phyloP scores from a whole-genome alignment of 1,140 invertebrate genomes.

The Drosophila sp. region DNA sequence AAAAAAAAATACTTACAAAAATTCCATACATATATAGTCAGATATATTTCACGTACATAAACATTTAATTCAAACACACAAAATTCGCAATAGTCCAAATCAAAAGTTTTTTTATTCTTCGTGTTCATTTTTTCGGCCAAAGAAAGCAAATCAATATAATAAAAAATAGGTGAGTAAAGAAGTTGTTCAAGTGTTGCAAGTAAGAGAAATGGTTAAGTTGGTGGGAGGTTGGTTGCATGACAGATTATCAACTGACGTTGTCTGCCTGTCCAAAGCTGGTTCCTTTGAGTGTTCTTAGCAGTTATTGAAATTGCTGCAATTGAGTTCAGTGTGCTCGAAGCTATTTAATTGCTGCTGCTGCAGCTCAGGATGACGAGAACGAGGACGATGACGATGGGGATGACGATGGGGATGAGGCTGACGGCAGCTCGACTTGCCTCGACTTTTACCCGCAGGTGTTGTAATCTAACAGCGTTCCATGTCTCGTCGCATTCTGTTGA shows the following conservation, averaged over 20 bases:
- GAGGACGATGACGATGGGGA: not conserved
- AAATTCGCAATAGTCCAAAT: slow-evolving; percentile 44
- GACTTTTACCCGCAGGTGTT: slow-evolving; percentile 74
- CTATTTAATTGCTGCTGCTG: slow-evolving; percentile 75
- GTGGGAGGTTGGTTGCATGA: slow-evolving; percentile 35
- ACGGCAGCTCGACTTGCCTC: slow-evolving; percentile 5
- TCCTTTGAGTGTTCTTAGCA: slow-evolving; percentile 70
- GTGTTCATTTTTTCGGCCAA: slow-evolving; percentile 33
- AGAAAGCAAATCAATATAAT: slow-evolving; percentile 28
- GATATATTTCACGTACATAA: slow-evolving; percentile 12
- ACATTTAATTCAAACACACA: slow-evolving; percentile 21
- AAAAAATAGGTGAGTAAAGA: slow-evolving; percentile 61
- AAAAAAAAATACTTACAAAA: slow-evolving; percentile 9
- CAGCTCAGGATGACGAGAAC: not conserved
- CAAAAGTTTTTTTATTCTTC: slow-evolving; percentile 21
- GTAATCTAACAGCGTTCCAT: slow-evolving; percentile 64
- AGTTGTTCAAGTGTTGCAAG: slow-evolving; percentile 29
- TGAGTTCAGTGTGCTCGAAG: slow-evolving; percentile 70
- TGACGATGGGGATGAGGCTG: slow-evolving; percentile 4
- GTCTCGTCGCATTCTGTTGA: slow-evolving; percentile 37
- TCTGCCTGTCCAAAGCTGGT: slow-evolving; percentile 23
- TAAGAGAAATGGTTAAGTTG: not conserved
- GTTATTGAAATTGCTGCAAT: slow-evolving; percentile 79
- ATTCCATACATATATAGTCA: slow-evolving; percentile 11
- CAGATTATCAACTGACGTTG: slow-evolving; percentile 54